Base-by-base conservation (phyloP, 2,888 invertebrate genomes). In the Tipula lateralis region DNA sequence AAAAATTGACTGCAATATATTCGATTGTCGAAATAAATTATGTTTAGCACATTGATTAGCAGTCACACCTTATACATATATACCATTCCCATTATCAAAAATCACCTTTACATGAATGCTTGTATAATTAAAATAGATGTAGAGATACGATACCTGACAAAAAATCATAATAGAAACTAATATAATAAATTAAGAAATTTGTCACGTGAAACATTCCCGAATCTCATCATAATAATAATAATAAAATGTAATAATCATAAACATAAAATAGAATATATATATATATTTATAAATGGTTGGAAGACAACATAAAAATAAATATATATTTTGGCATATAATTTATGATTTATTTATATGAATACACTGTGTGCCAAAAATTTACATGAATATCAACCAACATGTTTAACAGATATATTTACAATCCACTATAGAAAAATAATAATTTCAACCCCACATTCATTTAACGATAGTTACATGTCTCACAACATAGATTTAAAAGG, bases 191-290 rank as follows among this genome's bases (percentile, higher is more conserved):
- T 66, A 66, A 66, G 66, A 66, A 66, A 66, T 66, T 66, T 66
- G 66, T 66, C 66, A 66, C 66, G 66, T 66, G 66, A 66, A 19
- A 66, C 66, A 66, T 66, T 66, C 66, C 19, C 66, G 66, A 24
- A 66, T 66, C 66, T 66, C 66, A 66, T 66, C 66, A 66, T 66
- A 9, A 66, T 66, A 44, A 66, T 66, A 66, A 66, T 66, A 66
- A 66, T 66, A 66, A 66, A 66, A 66, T 66, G 66, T 66, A 66
- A 66, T 66, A 66, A 66, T 66, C 66, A 66, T 66, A 66, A 66
- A 66, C 66, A 66, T 66, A 66, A 66, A 66, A 66, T 66, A 66
- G 24, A 66, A 66, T 24, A 66, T n/a, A n/a, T n/a, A n/a, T n/a
- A n/a, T n/a, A n/a, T n/a, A n/a, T n/a, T n/a, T n/a, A n/a, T 66